Evolutionary conservation across 2,888 invertebrate genomes (phyloP).

Genomic region (Aphodius granarius): DNA sequence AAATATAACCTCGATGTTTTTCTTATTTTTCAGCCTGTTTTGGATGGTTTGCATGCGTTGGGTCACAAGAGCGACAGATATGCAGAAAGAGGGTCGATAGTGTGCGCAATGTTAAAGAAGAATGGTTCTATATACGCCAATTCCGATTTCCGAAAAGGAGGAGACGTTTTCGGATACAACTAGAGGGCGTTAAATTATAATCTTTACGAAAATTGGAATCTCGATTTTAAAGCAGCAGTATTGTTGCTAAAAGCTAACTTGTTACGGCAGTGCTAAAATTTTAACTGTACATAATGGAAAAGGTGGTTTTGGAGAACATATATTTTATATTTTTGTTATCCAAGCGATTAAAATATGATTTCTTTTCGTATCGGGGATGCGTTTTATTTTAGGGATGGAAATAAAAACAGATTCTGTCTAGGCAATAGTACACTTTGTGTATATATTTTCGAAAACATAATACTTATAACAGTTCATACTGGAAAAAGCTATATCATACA

Average conservation of each 20-base stretch:
- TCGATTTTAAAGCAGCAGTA: neutral
- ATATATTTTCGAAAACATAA: constrained; percentile 8
- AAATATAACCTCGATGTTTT: constrained; percentile 12
- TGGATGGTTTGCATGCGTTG: constrained; percentile 63
- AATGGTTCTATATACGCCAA: constrained; percentile 71
- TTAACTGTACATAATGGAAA: neutral
- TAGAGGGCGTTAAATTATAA: neutral
- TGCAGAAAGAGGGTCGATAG: constrained; percentile 66
- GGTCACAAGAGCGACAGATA: constrained; percentile 71
- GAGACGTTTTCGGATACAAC: constrained; percentile 68
- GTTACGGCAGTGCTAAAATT: neutral
- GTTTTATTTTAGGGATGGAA: no score
- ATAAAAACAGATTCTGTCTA: neutral
- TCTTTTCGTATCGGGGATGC: no score
- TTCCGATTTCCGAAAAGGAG: constrained; percentile 80
- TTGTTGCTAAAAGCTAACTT: neutral
- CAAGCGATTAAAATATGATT: neutral
- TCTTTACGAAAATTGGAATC: neutral
- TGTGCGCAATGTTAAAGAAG: constrained; percentile 69
- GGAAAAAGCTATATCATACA: neutral
- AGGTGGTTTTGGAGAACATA: neutral
- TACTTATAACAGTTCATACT: constrained; percentile 8
- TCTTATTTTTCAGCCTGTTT: constrained; percentile 57
- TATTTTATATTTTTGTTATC: neutral
- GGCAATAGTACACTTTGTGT: neutral